Evolutionary conservation across 2,113 vertebrate species (phyloP).

Genomic region (Embiotoca jacksoni): DNA sequence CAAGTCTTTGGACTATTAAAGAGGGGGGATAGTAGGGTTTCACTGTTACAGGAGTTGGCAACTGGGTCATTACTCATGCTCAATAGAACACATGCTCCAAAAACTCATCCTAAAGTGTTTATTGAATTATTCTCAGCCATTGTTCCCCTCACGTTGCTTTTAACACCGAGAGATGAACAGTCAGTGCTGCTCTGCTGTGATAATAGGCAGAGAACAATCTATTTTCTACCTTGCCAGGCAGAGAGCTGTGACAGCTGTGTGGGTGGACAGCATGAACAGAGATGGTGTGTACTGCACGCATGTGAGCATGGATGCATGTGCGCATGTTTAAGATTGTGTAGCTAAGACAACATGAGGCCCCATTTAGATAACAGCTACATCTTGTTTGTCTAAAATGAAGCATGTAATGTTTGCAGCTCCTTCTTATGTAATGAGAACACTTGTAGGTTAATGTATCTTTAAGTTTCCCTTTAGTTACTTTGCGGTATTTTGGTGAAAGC

Average conservation of each 20-base stretch:
- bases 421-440: slow-evolving; percentile 20
- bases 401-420: slow-evolving; percentile 9
- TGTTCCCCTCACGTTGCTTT: neutral
- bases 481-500: too few species aligned
- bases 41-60: neutral
- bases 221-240: slow-evolving; percentile 55
- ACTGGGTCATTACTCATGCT: neutral
- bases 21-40: too few species aligned
- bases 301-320: neutral
- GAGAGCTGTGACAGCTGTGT: slow-evolving; percentile 64
- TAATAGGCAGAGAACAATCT: slow-evolving; percentile 46
- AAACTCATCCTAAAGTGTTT: neutral
- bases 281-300: neutral
- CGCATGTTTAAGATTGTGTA: neutral
- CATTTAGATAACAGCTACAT: neutral
- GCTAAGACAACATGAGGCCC: neutral
- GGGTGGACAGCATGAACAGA: slow-evolving; percentile 52
- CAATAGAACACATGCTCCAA: neutral
- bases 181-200: slow-evolving; percentile 31
- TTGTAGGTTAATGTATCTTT: neutral
- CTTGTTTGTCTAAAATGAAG: neutral
- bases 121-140: slow-evolving; percentile 2
- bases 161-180: neutral
- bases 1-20: too few species aligned
- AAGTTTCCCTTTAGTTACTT: neutral